A percentile compares a stretch with the other conserved stretches of the same genome.
phyloP scores from a whole-genome alignment of 2,888 invertebrate species.

The Celastrina argiolus region DNA sequence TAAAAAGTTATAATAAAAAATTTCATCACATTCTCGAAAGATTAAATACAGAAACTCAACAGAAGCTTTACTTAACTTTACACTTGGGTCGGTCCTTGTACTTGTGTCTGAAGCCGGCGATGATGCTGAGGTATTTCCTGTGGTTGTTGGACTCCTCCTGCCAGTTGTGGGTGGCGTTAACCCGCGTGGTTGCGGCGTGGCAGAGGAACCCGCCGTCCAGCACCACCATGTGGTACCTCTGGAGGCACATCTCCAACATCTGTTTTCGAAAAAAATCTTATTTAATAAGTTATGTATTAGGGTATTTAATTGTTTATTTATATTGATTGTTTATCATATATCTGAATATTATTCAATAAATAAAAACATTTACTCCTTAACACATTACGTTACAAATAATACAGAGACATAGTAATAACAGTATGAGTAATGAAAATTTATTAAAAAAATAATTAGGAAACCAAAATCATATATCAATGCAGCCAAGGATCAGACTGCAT shows the following conservation, averaged over 20 bases:
- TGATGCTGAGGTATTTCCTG: slow-evolving; percentile 68
- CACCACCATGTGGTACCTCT: slow-evolving; percentile 83
- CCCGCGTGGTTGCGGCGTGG: slow-evolving; percentile 75
- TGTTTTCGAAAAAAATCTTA: slow-evolving; percentile 42
- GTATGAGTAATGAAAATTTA: background rate
- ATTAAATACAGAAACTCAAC: background rate
- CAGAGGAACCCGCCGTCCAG: slow-evolving; percentile 86
- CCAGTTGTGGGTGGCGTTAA: slow-evolving; percentile 42
- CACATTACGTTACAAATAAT: too few relatives aligned
- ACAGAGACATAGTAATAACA: too few relatives aligned
- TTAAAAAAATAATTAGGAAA: background rate
- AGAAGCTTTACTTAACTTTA: slow-evolving; percentile 50
- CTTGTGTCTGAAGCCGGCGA: slow-evolving; percentile 60
- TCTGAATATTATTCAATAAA: too few relatives aligned
- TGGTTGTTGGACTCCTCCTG: slow-evolving; percentile 58
- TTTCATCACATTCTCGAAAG: too few relatives aligned
- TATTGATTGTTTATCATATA: too few relatives aligned
- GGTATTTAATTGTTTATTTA: too few relatives aligned
- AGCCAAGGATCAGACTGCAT: too few relatives aligned
- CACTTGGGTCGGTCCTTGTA: slow-evolving; percentile 68
- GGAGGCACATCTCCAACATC: slow-evolving; percentile 88
- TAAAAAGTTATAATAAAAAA: background rate
- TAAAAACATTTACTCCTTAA: too few relatives aligned
- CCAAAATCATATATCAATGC: too few relatives aligned
- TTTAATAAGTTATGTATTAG: too few relatives aligned